These are phyloP conservation scores for Urosaurus nigricauda DNA, from an alignment of 2,797 vertebrate genomes.

Conservation along the genomic window DNA sequence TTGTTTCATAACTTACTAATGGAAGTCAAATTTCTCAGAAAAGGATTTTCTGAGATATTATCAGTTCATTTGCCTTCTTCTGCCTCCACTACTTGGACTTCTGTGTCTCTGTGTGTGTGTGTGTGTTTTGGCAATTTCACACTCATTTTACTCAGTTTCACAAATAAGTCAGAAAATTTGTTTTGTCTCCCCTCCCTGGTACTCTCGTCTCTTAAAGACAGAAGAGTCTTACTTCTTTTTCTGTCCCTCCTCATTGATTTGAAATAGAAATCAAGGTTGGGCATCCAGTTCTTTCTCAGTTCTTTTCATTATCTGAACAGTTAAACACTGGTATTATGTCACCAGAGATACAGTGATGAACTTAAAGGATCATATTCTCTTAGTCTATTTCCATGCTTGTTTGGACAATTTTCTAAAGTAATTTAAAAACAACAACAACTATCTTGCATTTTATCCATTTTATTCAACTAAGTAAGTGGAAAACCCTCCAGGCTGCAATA, in stretches of 20 bases:
- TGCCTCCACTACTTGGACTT: too few species aligned
- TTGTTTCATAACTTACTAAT: too few species aligned
- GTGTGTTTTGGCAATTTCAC: too few species aligned
- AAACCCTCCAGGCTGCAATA: conserved; percentile 9
- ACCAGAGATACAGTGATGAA: conserved; percentile 43
- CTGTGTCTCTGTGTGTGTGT: too few species aligned
- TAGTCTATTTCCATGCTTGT: neutral
- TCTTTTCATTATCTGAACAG: neutral
- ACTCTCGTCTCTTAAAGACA: neutral
- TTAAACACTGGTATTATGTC: conserved; percentile 32
- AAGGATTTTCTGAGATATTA: too few species aligned
- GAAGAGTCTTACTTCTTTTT: neutral
- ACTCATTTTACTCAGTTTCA: too few species aligned
- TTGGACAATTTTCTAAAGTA: conserved; percentile 42
- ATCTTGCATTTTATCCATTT: conserved; percentile 19
- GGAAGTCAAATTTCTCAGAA: too few species aligned
- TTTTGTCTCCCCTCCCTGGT: neutral
- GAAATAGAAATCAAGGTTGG: neutral
- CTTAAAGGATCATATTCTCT: conserved; percentile 26
- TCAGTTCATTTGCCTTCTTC: too few species aligned
- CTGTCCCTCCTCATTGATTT: neutral
- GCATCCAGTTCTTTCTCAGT: neutral
- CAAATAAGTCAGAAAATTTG: neutral
- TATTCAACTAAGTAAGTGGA: neutral
- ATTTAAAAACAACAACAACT: conserved; percentile 4